phyloP scores from a whole-genome alignment of 92 coral and sea anemone genomes.

The Epizoanthus rinbou region DNA sequence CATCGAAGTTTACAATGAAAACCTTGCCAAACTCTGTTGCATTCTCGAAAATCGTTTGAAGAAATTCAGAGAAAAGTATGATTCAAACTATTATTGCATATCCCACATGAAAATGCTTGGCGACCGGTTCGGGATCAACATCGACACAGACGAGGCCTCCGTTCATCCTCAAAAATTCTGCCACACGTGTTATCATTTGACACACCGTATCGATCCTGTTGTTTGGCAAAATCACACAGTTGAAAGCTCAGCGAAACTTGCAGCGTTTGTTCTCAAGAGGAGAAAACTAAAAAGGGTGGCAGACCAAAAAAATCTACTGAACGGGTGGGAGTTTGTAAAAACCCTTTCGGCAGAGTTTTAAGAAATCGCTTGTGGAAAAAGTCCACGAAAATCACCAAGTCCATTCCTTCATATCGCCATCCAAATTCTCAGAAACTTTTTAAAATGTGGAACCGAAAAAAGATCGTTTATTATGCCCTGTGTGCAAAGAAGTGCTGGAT shows the following conservation, averaged over 20 bases:
- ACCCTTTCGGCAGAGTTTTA: conserved; percentile 21
- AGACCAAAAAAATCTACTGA: not conserved
- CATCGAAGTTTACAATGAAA: too few relatives aligned
- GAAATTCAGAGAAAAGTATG: too few relatives aligned
- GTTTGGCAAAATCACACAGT: not conserved
- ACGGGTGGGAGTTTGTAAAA: conserved; percentile 7
- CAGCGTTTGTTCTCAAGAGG: not conserved
- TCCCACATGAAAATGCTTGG: conserved; percentile 6
- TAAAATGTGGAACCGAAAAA: not conserved
- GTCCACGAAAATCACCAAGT: not conserved
- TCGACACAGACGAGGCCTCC: not conserved
- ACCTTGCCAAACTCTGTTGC: conserved; percentile 1
- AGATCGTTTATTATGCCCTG: not conserved
- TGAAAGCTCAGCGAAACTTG: not conserved
- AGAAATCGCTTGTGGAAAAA: not conserved
- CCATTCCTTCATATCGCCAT: not conserved
- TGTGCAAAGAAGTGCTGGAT: not conserved
- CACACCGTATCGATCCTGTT: not conserved
- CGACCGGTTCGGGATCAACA: not conserved
- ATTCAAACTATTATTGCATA: not conserved
- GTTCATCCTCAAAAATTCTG: not conserved
- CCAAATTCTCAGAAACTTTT: not conserved
- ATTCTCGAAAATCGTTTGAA: not conserved
- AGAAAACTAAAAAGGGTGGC: conserved; percentile 25
- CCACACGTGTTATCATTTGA: not conserved